These are phyloP conservation scores for Paradisaea rubra DNA, from an alignment of 2,113 vertebrate species.

Conservation along the genomic window DNA sequence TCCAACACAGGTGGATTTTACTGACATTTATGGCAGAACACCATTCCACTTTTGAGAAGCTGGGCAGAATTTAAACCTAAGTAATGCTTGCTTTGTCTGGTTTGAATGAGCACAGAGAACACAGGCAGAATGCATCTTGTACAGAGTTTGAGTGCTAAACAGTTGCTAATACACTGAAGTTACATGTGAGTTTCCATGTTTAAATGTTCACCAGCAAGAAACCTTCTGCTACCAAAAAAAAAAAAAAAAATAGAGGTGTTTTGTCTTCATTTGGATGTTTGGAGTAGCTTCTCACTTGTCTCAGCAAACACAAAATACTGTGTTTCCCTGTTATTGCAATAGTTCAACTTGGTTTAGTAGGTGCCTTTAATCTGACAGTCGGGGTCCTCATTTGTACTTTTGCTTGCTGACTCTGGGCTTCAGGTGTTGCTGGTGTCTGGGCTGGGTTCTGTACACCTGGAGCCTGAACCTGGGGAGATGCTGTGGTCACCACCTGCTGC, in stretches of 20 bases:
- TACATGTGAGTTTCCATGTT: background rate
- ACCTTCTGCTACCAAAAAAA: background rate
- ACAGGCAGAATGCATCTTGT: background rate
- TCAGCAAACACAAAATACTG: background rate
- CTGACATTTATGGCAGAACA: background rate
- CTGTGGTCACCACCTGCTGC: slow-evolving; percentile 79
- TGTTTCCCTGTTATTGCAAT: background rate
- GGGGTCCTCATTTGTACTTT: slow-evolving; percentile 77
- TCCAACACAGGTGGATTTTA: background rate
- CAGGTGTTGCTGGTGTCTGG: slow-evolving; percentile 66
- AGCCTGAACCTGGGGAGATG: slow-evolving; percentile 80
- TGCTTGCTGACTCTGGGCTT: slow-evolving; percentile 69
- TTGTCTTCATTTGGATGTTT: background rate
- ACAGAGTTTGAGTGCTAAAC: background rate
- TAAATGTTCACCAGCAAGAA: slow-evolving; percentile 18
- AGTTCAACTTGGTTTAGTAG: slow-evolving; percentile 77
- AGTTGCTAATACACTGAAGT: background rate
- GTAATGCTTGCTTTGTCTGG: background rate
- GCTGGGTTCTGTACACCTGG: slow-evolving; percentile 80
- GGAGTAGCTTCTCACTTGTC: slow-evolving; percentile 14
- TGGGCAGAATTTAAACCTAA: background rate
- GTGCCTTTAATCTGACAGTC: slow-evolving; percentile 79
- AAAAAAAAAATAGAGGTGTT: background rate
- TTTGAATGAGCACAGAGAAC: slow-evolving; percentile 27
- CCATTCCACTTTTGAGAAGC: background rate